These are phyloP conservation scores for Reticulitermes speratus DNA, from an alignment of 1,140 invertebrate genomes.

Conservation along the genomic window DNA sequence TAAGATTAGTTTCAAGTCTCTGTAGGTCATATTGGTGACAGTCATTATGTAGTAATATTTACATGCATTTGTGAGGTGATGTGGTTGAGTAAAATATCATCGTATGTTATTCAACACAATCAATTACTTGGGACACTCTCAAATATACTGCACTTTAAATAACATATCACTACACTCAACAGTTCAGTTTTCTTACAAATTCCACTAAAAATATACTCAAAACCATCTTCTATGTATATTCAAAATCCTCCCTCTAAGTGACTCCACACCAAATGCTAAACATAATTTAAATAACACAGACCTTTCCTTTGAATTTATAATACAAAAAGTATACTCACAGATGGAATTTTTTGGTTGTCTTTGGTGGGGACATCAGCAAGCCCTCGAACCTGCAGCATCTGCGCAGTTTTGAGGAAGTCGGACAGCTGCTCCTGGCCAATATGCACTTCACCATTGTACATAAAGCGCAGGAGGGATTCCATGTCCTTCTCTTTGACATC, in stretches of 20 bases:
- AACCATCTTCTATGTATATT: neutral
- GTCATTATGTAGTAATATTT: no score
- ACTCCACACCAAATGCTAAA: neutral
- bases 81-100: neutral
- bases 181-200: no score
- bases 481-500: conserved; percentile 87
- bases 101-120: neutral
- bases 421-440: conserved; percentile 86
- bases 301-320: neutral
- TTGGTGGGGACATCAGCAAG: conserved; percentile 79
- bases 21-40: no score
- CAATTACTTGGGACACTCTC: no score
- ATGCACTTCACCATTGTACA: conserved; percentile 93
- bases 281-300: neutral
- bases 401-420: conserved; percentile 85
- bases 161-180: no score
- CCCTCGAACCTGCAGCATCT: conserved; percentile 86
- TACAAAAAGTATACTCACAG: conserved; percentile 36
- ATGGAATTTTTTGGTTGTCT: conserved; percentile 42
- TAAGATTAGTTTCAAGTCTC: no score
- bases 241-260: neutral
- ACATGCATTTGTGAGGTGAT: no score
- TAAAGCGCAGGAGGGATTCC: conserved; percentile 87
- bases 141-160: no score
- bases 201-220: no score